Evolutionary conservation across 2,888 invertebrate species (phyloP).

Genomic region (Bellardia bayeri): DNA sequence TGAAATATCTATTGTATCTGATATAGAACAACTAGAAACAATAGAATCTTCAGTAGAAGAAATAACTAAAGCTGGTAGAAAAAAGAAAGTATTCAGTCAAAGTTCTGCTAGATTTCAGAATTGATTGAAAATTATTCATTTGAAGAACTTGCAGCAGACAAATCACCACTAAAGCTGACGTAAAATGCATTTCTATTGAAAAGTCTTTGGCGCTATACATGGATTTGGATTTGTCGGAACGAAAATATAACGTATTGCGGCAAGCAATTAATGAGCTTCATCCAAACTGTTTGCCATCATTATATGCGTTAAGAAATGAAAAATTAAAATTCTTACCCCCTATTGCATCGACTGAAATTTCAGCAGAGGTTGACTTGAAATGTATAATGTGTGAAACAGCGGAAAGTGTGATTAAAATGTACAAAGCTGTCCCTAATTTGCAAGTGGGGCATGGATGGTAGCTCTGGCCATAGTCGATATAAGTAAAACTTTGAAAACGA

Average conservation of each 20-base stretch:
- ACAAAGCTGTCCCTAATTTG: neutral
- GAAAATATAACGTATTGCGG: slow-evolving; percentile 16
- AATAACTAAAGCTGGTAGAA: too few species aligned
- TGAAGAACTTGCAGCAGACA: too few species aligned
- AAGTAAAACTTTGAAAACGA: neutral
- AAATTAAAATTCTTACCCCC: slow-evolving; percentile 19
- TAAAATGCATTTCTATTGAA: neutral
- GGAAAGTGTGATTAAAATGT: neutral
- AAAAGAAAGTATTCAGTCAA: too few species aligned
- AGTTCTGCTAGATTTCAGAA: too few species aligned
- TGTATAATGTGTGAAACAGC: neutral
- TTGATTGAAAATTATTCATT: too few species aligned
- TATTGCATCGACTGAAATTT: neutral
- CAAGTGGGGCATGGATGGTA: neutral
- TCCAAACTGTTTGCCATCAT: neutral
- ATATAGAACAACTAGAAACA: too few species aligned
- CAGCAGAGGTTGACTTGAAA: neutral
- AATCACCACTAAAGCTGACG: neutral
- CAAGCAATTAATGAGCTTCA: slow-evolving; percentile 8
- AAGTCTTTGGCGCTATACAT: neutral
- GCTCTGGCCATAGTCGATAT: neutral
- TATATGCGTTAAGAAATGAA: neutral
- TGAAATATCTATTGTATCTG: too few species aligned
- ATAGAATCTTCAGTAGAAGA: too few species aligned
- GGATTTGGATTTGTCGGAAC: slow-evolving; percentile 62